phyloP scores from a whole-genome alignment of 2,113 vertebrate species.

The Bujurquina vittata region DNA sequence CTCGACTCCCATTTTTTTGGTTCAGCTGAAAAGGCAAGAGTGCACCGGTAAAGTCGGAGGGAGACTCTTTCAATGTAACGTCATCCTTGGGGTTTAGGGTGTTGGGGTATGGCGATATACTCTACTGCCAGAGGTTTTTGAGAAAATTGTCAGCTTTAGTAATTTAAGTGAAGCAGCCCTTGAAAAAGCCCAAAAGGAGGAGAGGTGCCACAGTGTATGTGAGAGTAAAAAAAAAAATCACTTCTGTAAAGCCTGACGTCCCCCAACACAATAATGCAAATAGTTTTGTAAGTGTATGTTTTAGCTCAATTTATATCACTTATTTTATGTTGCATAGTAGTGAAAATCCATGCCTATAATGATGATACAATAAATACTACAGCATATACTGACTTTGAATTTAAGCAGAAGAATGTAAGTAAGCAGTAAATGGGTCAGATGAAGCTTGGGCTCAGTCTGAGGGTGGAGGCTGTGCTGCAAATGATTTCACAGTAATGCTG shows the following conservation, averaged over 20 bases:
- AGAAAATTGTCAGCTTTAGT: background rate
- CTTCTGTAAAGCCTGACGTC: background rate
- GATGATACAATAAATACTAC: background rate
- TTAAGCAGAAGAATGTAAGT: background rate
- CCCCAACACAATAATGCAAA: background rate
- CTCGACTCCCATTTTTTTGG: background rate
- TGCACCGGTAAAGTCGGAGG: background rate
- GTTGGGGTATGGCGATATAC: background rate
- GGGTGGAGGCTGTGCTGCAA: background rate
- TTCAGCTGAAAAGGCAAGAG: background rate
- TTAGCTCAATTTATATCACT: background rate
- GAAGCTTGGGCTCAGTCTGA: background rate
- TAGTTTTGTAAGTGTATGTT: background rate
- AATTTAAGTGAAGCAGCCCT: background rate
- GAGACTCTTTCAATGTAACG: background rate
- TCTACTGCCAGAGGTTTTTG: fast-evolving
- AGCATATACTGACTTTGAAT: background rate
- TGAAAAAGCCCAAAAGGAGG: background rate
- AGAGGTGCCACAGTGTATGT: background rate
- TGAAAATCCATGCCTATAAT: background rate
- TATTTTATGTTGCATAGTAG: background rate
- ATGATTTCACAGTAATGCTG: background rate
- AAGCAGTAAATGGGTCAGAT: background rate
- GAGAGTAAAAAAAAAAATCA: background rate
- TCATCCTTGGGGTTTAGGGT: background rate